A percentile compares a stretch with the other conserved stretches of the same genome.
These are phyloP conservation scores for Charina bottae DNA, from an alignment of 2,113 vertebrate species.

Conservation along the genomic window DNA sequence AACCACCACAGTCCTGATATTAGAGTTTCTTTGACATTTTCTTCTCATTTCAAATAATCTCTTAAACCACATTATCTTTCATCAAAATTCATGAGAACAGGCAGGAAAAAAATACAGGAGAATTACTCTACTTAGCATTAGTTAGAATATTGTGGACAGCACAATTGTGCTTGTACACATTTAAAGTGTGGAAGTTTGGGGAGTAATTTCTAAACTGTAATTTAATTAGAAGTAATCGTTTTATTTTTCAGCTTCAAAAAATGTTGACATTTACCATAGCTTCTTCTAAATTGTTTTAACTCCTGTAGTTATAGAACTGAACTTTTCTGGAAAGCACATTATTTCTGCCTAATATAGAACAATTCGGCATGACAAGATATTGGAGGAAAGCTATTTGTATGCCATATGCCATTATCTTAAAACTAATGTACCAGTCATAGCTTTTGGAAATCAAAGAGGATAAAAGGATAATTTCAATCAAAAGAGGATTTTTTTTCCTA, in stretches of 20 bases:
- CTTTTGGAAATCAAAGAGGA: slow-evolving; percentile 23
- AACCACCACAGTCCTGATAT: not conserved
- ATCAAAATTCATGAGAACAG: not conserved
- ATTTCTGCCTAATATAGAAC: slow-evolving; percentile 38
- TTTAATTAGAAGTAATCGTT: slow-evolving; percentile 20
- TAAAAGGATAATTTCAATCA: slow-evolving; percentile 33
- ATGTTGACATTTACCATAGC: slow-evolving; percentile 18
- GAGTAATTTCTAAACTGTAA: not conserved
- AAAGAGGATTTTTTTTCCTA: not conserved
- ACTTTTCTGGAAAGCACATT: slow-evolving; percentile 39
- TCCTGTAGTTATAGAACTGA: not conserved
- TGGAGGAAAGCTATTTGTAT: slow-evolving; percentile 27
- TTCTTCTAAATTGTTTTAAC: not conserved
- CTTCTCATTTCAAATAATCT: not conserved
- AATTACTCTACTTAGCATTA: not conserved
- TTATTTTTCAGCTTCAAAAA: slow-evolving; percentile 19
- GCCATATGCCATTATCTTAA: slow-evolving; percentile 16
- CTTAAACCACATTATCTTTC: not conserved
- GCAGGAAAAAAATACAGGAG: not conserved
- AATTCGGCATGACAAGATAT: slow-evolving; percentile 16
- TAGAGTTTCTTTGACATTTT: not conserved
- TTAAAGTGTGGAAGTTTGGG: not conserved
- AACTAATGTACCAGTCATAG: slow-evolving; percentile 29
- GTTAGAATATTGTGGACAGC: not conserved
- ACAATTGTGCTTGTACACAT: not conserved